phyloP scores from a whole-genome alignment of 1,140 invertebrate genomes.

The Araneus ventricosus region DNA sequence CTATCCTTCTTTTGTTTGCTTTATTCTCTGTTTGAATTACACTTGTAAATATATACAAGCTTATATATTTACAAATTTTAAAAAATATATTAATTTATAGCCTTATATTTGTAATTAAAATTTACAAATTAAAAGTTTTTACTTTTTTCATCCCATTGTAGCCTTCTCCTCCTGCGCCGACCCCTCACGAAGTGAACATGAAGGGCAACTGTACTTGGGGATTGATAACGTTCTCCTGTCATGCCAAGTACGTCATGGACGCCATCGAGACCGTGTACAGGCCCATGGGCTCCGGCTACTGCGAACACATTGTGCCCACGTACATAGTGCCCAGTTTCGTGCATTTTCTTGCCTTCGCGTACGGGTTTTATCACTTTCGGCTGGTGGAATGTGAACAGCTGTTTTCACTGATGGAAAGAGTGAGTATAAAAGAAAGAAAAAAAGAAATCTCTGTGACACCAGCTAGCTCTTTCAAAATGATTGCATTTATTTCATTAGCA shows the following conservation, averaged over 20 bases:
- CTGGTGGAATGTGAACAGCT: constrained; percentile 92
- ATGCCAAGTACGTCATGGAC: constrained; percentile 41
- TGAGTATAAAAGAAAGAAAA: constrained; percentile 79
- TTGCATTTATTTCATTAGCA: background rate
- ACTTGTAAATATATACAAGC: too few species aligned
- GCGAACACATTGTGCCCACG: constrained; percentile 82
- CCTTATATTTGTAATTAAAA: background rate
- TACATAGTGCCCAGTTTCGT: constrained; percentile 89
- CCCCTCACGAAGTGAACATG: constrained; percentile 52
- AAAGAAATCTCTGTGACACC: background rate
- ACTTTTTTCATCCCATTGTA: background rate
- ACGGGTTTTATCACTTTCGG: constrained; percentile 89
- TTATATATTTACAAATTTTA: too few species aligned
- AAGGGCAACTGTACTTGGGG: constrained; percentile 58
- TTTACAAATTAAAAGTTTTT: too few species aligned
- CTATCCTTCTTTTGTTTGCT: background rate
- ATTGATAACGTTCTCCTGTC: constrained; percentile 33
- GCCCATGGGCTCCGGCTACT: background rate
- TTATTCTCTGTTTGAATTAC: background rate
- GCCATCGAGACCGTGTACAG: background rate
- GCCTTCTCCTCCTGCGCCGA: constrained; percentile 31
- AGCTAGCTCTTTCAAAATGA: too few species aligned
- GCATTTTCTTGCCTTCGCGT: constrained; percentile 88
- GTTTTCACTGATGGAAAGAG: constrained; percentile 93
- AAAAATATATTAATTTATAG: too few species aligned